These are phyloP conservation scores for Myopa tessellatipennis DNA, from an alignment of 2,888 invertebrate genomes.

Conservation along the genomic window DNA sequence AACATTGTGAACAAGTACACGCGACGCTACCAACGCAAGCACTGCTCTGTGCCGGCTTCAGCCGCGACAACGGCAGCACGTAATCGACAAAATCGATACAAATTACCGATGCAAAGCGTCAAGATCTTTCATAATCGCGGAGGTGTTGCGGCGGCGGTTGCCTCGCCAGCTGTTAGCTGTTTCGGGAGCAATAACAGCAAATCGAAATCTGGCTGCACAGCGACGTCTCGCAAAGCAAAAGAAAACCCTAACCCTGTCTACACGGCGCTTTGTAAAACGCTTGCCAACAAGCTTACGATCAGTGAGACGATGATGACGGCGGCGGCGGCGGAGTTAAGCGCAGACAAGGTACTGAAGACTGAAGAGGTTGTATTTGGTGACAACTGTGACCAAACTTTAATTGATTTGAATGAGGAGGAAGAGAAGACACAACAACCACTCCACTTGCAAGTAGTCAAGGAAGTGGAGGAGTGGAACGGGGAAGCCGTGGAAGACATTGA, in stretches of 20 bases:
- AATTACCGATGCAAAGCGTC: slow-evolving; percentile 66
- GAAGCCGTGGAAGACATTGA: slow-evolving; percentile 23
- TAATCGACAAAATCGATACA: slow-evolving; percentile 56
- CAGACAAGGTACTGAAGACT: not conserved
- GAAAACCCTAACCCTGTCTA: slow-evolving; percentile 49
- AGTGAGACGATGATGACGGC: slow-evolving; percentile 40
- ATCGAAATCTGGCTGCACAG: slow-evolving; percentile 39
- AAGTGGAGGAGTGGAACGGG: not conserved
- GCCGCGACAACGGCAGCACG: slow-evolving; percentile 54
- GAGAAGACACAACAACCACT: slow-evolving; percentile 1
- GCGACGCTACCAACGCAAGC: slow-evolving; percentile 59
- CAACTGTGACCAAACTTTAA: not conserved
- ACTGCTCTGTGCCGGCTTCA: slow-evolving; percentile 47
- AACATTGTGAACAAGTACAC: slow-evolving; percentile 64
- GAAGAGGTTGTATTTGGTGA: not conserved
- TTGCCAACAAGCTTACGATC: slow-evolving; percentile 37
- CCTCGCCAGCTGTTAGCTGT: slow-evolving; percentile 14
- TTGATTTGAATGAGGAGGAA: not conserved
- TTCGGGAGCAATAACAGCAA: slow-evolving; percentile 39
- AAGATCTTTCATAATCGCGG: slow-evolving; percentile 65
- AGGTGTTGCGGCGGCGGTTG: slow-evolving; percentile 20
- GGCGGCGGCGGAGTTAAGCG: slow-evolving; percentile 13
- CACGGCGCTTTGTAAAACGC: slow-evolving; percentile 62
- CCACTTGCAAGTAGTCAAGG: slow-evolving; percentile 19
- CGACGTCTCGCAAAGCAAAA: slow-evolving; percentile 15